Percentiles rank a stretch among this genome's conserved stretches.
Conservation (phyloP, 2,797 vertebrate species). For the Amblyopsis hoosieri region DNA sequence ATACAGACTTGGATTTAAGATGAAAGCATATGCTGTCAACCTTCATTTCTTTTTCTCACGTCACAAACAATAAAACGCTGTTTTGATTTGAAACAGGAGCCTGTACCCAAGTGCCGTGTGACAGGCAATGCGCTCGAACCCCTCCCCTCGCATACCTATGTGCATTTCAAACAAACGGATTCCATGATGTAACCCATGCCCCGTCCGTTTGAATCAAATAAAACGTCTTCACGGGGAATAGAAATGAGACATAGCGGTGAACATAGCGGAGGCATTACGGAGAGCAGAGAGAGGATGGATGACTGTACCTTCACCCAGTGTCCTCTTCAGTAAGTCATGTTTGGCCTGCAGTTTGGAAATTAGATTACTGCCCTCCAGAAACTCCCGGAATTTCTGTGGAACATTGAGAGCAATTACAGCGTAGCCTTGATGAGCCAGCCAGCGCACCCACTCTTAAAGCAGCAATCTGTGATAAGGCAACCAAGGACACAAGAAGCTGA, state of each 20-base stretch:
- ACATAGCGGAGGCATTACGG: not conserved
- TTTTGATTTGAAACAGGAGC: too few relatives aligned
- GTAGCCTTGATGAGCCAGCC: constrained; percentile 34
- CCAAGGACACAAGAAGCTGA: constrained; percentile 44
- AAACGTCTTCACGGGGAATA: not conserved
- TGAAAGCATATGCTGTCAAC: too few relatives aligned
- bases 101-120: too few relatives aligned
- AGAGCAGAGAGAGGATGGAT: not conserved
- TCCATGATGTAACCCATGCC: too few relatives aligned
- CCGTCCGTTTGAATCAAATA: too few relatives aligned
- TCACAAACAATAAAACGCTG: too few relatives aligned
- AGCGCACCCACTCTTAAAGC: constrained; percentile 40
- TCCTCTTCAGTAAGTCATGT: constrained; percentile 94
- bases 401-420: constrained; percentile 71
- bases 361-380: constrained; percentile 97
- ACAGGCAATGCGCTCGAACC: too few relatives aligned
- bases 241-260: not conserved
- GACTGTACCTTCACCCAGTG: constrained; percentile 89
- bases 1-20: too few relatives aligned
- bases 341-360: constrained; percentile 99
- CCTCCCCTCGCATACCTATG: too few relatives aligned
- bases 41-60: too few relatives aligned
- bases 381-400: constrained; percentile 97
- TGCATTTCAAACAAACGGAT: too few relatives aligned
- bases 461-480: constrained; percentile 55